Conservation (phyloP, 2,888 invertebrate species). For the Platypus cylindrus region DNA sequence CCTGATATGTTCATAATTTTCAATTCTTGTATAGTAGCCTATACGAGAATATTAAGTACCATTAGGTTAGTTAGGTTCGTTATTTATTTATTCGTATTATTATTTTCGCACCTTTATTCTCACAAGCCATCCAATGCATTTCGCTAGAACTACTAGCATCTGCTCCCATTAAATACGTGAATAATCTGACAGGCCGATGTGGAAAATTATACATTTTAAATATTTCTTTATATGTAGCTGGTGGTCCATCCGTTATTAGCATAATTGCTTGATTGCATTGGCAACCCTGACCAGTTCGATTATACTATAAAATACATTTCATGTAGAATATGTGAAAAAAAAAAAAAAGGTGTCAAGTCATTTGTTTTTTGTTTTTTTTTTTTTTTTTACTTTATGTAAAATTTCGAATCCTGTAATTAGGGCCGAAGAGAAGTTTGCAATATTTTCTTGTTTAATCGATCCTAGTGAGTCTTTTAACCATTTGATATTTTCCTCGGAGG, state of each 20-base stretch:
- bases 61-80: not conserved
- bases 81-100: not conserved
- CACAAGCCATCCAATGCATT: conserved; percentile 91
- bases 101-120: conserved; percentile 70
- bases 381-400: conserved; percentile 60
- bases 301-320: conserved; percentile 44
- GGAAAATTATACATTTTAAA: conserved; percentile 78
- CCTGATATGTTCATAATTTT: conserved; percentile 75
- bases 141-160: conserved; percentile 79
- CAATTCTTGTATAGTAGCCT: conserved; percentile 87
- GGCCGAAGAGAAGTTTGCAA: conserved; percentile 86
- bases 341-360: no score
- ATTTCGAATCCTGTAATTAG: conserved; percentile 87
- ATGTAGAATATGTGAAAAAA: no score
- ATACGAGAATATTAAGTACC: not conserved
- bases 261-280: conserved; percentile 98
- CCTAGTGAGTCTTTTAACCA: conserved; percentile 68
- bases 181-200: conserved; percentile 87
- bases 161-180: conserved; percentile 90
- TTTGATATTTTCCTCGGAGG: conserved; percentile 68
- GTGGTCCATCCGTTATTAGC: conserved; percentile 89
- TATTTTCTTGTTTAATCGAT: conserved; percentile 60
- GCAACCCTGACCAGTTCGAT: conserved; percentile 71
- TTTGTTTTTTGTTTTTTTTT: not conserved
- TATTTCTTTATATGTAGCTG: conserved; percentile 51